Evolutionary conservation across 2,888 invertebrate species (phyloP).

Genomic region (Morpho achilles): DNA sequence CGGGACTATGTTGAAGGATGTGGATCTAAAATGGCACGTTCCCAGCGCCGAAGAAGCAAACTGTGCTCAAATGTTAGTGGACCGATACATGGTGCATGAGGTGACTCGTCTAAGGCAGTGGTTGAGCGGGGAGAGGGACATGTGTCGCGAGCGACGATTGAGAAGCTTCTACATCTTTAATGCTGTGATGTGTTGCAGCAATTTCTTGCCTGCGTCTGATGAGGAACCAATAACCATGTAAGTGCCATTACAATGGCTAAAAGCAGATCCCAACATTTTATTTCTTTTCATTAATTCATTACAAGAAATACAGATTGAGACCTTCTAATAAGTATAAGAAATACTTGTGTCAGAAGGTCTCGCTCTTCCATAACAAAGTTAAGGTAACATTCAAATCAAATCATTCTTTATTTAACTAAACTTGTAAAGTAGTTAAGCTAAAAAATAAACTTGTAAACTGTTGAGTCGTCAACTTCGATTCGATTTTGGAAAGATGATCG

Average conservation of each 20-base stretch:
- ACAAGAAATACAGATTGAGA: too few relatives aligned
- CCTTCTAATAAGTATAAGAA: too few relatives aligned
- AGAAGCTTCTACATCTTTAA: conserved; percentile 83
- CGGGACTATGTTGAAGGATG: conserved; percentile 81
- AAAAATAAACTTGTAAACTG: too few relatives aligned
- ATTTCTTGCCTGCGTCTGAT: conserved; percentile 84
- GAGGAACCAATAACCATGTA: conserved; percentile 79
- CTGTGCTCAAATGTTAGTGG: conserved; percentile 82
- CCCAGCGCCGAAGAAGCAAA: conserved; percentile 84
- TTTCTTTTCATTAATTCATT: neutral
- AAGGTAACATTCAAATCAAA: too few relatives aligned
- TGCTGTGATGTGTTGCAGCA: conserved; percentile 81
- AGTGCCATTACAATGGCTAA: conserved; percentile 40
- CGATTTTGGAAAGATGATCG: too few relatives aligned
- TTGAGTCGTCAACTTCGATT: too few relatives aligned
- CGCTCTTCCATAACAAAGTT: too few relatives aligned
- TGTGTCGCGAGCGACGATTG: conserved; percentile 83
- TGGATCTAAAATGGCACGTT: conserved; percentile 87
- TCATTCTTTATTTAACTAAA: too few relatives aligned
- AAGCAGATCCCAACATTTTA: neutral
- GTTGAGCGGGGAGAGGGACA: conserved; percentile 64
- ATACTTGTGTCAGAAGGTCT: too few relatives aligned
- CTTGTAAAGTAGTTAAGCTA: too few relatives aligned
- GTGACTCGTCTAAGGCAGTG: conserved; percentile 79
- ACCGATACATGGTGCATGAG: conserved; percentile 83